Percentiles rank a stretch among this genome's conserved stretches.
phyloP scores from a whole-genome alignment of 2,888 invertebrate genomes.

The Neria commutata region DNA sequence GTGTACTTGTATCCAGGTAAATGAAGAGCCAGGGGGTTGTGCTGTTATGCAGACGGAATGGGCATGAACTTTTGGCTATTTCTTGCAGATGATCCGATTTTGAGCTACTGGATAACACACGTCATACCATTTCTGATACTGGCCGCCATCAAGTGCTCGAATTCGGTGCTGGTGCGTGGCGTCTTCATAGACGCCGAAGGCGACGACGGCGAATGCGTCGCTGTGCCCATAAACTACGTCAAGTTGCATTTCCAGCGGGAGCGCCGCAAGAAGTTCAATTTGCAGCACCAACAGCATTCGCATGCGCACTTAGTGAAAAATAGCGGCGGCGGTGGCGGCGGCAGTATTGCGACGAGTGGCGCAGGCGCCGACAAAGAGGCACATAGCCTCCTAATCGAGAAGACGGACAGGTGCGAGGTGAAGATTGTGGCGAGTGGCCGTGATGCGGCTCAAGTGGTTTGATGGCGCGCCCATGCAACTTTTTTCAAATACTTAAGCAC shows the following conservation, averaged over 20 bases:
- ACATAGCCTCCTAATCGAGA: slow-evolving; percentile 50
- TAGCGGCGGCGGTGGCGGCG: too few relatives aligned
- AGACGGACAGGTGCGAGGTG: slow-evolving; percentile 33
- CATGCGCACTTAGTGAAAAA: slow-evolving; percentile 24
- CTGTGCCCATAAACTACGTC: slow-evolving; percentile 84
- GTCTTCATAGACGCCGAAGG: slow-evolving; percentile 89
- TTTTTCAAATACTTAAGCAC: not conserved
- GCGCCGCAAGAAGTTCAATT: slow-evolving; percentile 65
- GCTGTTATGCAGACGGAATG: not conserved
- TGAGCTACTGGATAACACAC: slow-evolving; percentile 84
- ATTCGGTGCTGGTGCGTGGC: slow-evolving; percentile 84
- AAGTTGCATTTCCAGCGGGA: slow-evolving; percentile 77
- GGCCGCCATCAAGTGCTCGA: slow-evolving; percentile 82
- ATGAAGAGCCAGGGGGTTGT: not conserved
- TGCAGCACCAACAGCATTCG: slow-evolving; percentile 20
- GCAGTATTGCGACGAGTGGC: not conserved
- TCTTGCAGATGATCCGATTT: slow-evolving; percentile 69
- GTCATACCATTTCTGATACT: slow-evolving; percentile 75
- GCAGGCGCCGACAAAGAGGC: slow-evolving; percentile 47
- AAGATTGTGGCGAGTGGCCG: slow-evolving; percentile 35
- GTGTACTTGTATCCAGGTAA: slow-evolving; percentile 78
- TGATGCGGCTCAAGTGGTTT: slow-evolving; percentile 45
- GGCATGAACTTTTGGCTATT: not conserved
- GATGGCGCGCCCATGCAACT: slow-evolving; percentile 11
- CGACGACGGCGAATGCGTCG: slow-evolving; percentile 80